Percentiles rank a stretch among this genome's conserved stretches.
Evolutionary conservation across 2,113 vertebrate genomes (phyloP).

Genomic region (Prolemur simus): DNA sequence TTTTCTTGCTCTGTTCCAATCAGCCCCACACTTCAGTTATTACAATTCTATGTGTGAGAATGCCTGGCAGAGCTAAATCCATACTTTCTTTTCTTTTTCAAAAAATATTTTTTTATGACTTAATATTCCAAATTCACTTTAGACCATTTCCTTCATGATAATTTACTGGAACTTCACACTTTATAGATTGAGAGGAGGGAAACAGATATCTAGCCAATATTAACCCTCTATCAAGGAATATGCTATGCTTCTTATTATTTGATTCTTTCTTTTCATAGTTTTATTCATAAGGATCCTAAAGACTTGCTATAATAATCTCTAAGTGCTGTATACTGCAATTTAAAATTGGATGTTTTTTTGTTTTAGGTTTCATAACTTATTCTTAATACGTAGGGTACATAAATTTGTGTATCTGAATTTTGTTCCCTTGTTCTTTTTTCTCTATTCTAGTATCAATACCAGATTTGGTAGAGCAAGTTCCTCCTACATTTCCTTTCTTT

Average conservation of each 20-base stretch:
- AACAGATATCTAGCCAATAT: neutral
- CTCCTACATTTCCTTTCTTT: neutral
- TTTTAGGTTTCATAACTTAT: neutral
- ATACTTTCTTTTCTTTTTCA: neutral
- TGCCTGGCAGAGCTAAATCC: neutral
- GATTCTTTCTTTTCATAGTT: neutral
- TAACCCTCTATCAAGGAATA: neutral
- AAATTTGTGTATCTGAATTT: neutral
- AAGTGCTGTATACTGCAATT: neutral
- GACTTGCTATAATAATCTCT: neutral
- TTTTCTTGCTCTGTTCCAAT: neutral
- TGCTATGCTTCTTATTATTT: neutral
- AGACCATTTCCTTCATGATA: neutral
- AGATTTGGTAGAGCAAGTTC: neutral
- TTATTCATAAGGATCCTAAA: neutral
- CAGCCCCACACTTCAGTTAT: neutral
- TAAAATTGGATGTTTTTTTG: neutral
- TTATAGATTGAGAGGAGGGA: neutral
- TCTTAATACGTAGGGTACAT: neutral
- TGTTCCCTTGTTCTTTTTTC: neutral
- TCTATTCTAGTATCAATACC: neutral
- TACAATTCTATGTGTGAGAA: neutral
- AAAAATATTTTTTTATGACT: neutral
- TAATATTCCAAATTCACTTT: conserved; percentile 10
- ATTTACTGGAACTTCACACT: neutral